Evolutionary conservation across 2,888 invertebrate species (phyloP), one percentile per base, ranked within the genome.

Genomic region (Agriopis leucophaearia): DNA sequence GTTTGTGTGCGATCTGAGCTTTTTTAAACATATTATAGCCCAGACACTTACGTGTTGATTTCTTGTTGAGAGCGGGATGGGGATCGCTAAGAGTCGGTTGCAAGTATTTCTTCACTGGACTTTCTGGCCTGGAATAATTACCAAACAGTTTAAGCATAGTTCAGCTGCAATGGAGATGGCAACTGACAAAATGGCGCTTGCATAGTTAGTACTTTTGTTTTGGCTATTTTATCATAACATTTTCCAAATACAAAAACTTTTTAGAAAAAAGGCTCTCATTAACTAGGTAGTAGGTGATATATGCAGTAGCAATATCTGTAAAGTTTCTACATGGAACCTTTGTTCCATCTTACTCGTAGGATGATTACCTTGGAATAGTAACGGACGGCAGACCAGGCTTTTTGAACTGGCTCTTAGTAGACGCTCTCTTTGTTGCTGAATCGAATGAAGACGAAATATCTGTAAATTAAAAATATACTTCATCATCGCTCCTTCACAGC

Each of bases 81-180:
- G 95, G 96, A 89, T 97, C 97, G 27, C 97, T 97, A 55, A 97
- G 89, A 0, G 97, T 97, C 1, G 97, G 97, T 13, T 97, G 97
- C 65, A 98, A 88, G 86, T 96, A 97, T 83, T 97, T 97, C 75
- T 97, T 95, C 0, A 97, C 96, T 60, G 96, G 96, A 81, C 97
- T 97, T 27, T 97, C 97, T 12, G 97, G 97, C 74, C 97, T 98
- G 86, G 66, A 72, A 27, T 27, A 63, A 48, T 54, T 58, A 40
- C 12, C 13, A 56, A 12, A n/a, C 16, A 44, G 8, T 5, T 13
- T 35, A 35, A 13, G 10, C 47, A 47, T 16, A 10, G 44, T n/a
- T 44, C 9, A 44, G 44, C 44, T 12, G n/a, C 44, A 44, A 13
- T 44, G 13, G 9, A 12, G 44, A 13, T 44, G 10, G 3, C 44